Base-by-base conservation (phyloP, 2,888 invertebrate species). In the Formica aserva region DNA sequence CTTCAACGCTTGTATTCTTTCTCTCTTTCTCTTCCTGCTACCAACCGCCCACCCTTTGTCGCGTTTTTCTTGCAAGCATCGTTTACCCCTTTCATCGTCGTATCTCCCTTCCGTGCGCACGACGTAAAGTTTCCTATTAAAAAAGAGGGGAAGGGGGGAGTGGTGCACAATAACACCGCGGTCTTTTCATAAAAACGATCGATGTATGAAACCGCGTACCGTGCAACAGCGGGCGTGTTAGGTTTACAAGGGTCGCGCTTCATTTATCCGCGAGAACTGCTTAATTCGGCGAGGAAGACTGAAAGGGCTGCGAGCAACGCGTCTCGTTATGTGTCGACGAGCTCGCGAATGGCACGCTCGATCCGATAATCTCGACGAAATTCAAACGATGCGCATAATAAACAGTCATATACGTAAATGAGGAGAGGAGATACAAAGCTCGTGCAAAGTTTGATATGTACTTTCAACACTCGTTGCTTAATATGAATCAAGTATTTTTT, bases 101-200 rank as follows among this genome's bases (percentile, higher is more conserved):
- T 84, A 83, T 63, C 86, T 76, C 82, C 90, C 80, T 85, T 85
- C 85, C 83, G 83, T 87, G 85, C 86, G 84, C 63, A 32, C 69
- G 76, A 81, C 82, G 85, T 76, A 66, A 81, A 89, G 90, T 89
- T 90, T 90, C 86, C 89, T 89, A 90, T 90, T 90, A 90, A 90
- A 90, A 88, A 83, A 85, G 86, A 86, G 86, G 90, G 85, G 83
- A 85, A 86, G 84, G 87, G 85, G 80, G 87, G 86, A 85, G 86
- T 88, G 86, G 83, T 86, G 86, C 85, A 88, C 87, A 90, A 90
- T 90, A 90, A 90, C 90, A 85, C 81, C 86, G 87, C 76, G 87
- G 82, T 90, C 90, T 90, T 90, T 90, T 90, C 90, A 90, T 87
- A 82, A 83, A 84, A 88, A 88, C 87, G 88, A 90, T 86, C 87